Base-by-base conservation (phyloP, 2,888 invertebrate genomes). In the Drosophila meridiana region DNA sequence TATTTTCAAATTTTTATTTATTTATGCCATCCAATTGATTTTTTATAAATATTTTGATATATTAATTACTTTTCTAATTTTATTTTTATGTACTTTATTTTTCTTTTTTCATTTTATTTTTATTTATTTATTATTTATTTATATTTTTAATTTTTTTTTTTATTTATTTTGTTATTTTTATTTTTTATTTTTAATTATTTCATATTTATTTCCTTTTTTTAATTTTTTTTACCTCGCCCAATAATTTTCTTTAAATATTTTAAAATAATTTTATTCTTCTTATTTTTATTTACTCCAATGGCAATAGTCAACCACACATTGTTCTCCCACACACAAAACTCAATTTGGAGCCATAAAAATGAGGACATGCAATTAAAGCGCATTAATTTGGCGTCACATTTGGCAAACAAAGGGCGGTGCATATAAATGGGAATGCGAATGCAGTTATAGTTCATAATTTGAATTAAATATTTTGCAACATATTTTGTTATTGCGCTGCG, bases 401-500 rank as follows among this genome's bases (percentile, higher is more conserved):
- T 38, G 36, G 36, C n/a, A 13, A 48, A 55, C 67, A 48, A 45
- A 38, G 52, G 9, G 14, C 42, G 28, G 2, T 45, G 30, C 9
- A 38, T n/a, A 47, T 42, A 36, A 40, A 53, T 50, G 38, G 56
- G 56, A 30, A 56, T 42, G 32, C 42, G 56, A 56, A 56, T 38
- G 50, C 36, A 50, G 55, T 63, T 63, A 38, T 47, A 32, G 57
- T 62, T 48, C 28, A 59, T 63, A 73, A 78, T 60, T 56, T 52
- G 45, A 62, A 56, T 57, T 34, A 52, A 73, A 74, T 64, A 43
- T 47, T 14, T 11, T 28, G 40, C 45, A 26, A 47, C 38, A 67
- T 47, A 13, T 32, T 67, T 55, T 9, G 30, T 36, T 50, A 68
- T 62, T 45, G 62, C 56, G 50, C 20, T n/a, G 55, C 40, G 9